A percentile compares a stretch with the other conserved stretches of the same genome.
Conservation (phyloP, 2,113 vertebrate genomes). For the Rhinogobius similis region DNA sequence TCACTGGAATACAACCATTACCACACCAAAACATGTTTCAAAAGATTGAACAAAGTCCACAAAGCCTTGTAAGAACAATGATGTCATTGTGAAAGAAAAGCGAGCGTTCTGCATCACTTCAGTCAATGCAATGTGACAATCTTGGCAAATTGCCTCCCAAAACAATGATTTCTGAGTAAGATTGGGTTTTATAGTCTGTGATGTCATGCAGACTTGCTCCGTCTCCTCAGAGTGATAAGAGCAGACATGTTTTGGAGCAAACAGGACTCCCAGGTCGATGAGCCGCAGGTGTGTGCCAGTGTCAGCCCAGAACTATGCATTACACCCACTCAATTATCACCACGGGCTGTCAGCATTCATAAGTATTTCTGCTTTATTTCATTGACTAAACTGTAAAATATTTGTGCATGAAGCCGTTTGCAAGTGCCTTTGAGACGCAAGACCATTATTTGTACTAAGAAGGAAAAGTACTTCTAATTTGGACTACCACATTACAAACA, state of each 20-base stretch:
- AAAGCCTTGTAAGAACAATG: slow-evolving; percentile 16
- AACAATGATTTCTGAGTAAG: slow-evolving; percentile 37
- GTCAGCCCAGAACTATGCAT: slow-evolving; percentile 64
- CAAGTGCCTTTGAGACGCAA: neutral
- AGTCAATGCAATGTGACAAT: slow-evolving; percentile 26
- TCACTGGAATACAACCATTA: slow-evolving; percentile 1
- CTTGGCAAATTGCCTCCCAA: slow-evolving; percentile 27
- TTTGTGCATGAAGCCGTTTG: neutral
- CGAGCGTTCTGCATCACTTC: slow-evolving; percentile 22
- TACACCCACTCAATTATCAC: slow-evolving; percentile 44
- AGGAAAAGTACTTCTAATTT: too few species aligned
- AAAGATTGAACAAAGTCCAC: neutral
- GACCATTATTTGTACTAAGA: neutral
- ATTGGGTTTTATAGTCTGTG: slow-evolving; percentile 46
- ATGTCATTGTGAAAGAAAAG: slow-evolving; percentile 2
- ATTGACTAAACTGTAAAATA: neutral
- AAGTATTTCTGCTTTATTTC: slow-evolving; percentile 22
- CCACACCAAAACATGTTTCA: slow-evolving; percentile 6
- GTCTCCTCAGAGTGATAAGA: slow-evolving; percentile 49
- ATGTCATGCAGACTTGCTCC: slow-evolving; percentile 53
- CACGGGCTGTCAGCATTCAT: slow-evolving; percentile 40
- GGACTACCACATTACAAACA: neutral
- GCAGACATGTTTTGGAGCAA: slow-evolving; percentile 55
- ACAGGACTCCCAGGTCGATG: slow-evolving; percentile 45
- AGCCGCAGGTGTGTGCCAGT: slow-evolving; percentile 62